These are phyloP conservation scores for Teleogryllus oceanicus DNA, from an alignment of 2,888 invertebrate genomes.

Conservation along the genomic window DNA sequence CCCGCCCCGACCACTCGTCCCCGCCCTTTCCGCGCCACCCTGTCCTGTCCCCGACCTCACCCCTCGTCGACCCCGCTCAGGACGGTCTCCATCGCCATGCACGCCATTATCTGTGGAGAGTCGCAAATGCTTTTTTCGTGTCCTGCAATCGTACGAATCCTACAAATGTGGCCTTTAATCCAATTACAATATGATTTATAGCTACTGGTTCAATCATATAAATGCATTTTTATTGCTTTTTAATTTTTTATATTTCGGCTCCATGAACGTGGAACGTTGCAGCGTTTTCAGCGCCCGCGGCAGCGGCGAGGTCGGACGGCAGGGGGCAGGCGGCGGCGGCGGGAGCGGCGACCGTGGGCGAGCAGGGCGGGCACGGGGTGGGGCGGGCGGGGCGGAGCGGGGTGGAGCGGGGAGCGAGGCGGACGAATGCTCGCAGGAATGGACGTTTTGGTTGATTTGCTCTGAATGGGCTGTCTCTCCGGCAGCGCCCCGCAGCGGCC, in stretches of 20 bases:
- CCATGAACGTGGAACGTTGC: slow-evolving; percentile 1
- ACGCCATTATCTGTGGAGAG: not conserved
- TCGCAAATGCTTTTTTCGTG: slow-evolving; percentile 8
- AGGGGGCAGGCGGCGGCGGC: not conserved
- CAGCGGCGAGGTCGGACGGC: not conserved
- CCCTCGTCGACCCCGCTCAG: too few species aligned
- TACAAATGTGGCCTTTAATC: slow-evolving; percentile 18
- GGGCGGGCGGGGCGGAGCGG: not conserved
- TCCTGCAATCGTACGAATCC: slow-evolving; percentile 18
- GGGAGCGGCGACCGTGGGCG: not conserved
- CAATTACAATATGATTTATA: slow-evolving; percentile 18
- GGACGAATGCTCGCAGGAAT: slow-evolving; percentile 18
- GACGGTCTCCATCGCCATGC: not conserved
- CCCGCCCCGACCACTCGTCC: too few species aligned
- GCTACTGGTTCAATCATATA: slow-evolving; percentile 10
- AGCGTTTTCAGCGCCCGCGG: not conserved
- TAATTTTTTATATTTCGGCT: slow-evolving; percentile 3
- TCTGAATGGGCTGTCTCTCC: slow-evolving; percentile 1
- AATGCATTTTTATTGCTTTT: slow-evolving; percentile 10
- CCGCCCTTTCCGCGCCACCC: too few species aligned
- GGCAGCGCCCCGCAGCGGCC: not conserved
- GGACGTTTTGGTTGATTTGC: slow-evolving; percentile 18
- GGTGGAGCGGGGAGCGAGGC: not conserved
- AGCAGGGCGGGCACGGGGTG: not conserved
- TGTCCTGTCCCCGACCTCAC: too few species aligned